Evolutionary conservation across 2,888 invertebrate genomes (phyloP), one percentile per base, ranked within the genome.

Genomic region (Silvanus unidentatus): DNA sequence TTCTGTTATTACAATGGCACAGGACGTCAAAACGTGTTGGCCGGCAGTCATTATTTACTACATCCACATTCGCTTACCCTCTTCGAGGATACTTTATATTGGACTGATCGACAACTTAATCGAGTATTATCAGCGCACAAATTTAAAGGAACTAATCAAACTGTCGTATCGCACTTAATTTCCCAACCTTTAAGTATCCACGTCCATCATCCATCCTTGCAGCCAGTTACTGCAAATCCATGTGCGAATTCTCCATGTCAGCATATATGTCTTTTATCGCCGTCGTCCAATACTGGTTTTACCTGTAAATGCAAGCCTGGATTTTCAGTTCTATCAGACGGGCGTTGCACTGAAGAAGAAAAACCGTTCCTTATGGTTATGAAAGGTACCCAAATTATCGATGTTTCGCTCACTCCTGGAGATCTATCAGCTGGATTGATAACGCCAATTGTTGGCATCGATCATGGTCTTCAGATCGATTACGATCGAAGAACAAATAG

Each of bases 1-100:
- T 96, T 94, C 66, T 97, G 96, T 65, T 87, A 93, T 63, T 99
- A 99, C 73, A 92, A 98, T 62, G 99, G 99, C 6, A 81, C 83
- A 0, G 89, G 90, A 0, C 74, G 97, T 13, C 87, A 89, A 54
- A 93, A 95, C 70, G 94, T 93, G 0, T 65, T 93, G 12, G 85
- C 91, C 1, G 85, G 85, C 11, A 90, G 89, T 53, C 90, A 98
- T 70, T 97, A 97, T 65, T 74, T 99, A 0, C 75, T 96, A 1
- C 97, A 98, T 73, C 96, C 98, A 0, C 97, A 97, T 69, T 95
- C 92, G 6, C 70, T 99, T 28, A 91, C 96, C 0, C 74, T 97
- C 5, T 98, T 98, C 69, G 98, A 99, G 69, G 95, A 98, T 63
- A 89, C 89, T 0, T 75, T 99, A 44, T 99, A 95, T 72, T 98